These are phyloP conservation scores for Xyrauchen texanus DNA, from an alignment of 2,113 vertebrate genomes.

Conservation along the genomic window DNA sequence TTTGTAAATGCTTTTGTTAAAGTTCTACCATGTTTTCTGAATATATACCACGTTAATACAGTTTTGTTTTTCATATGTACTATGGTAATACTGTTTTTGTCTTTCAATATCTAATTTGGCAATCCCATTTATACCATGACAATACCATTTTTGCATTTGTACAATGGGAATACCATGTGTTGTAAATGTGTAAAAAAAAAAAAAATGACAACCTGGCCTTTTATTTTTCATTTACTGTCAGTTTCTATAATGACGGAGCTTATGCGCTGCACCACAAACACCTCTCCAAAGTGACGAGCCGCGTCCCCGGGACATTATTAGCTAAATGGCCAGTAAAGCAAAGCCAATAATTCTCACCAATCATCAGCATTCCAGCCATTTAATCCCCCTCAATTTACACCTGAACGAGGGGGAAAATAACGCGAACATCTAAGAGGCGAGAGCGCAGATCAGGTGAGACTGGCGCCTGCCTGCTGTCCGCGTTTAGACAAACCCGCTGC, in stretches of 20 bases:
- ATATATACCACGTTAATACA: no score
- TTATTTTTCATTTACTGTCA: background rate
- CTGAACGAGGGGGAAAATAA: slow-evolving; percentile 62
- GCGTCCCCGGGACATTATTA: slow-evolving; percentile 33
- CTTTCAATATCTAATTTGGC: no score
- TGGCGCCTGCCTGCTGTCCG: slow-evolving; percentile 66
- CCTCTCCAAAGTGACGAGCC: background rate
- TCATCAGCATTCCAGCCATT: slow-evolving; percentile 36
- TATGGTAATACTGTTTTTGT: no score
- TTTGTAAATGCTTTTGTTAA: no score
- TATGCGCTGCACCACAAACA: background rate
- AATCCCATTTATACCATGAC: no score
- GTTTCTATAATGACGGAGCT: background rate
- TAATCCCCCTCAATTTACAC: slow-evolving; percentile 61
- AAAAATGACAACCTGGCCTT: slow-evolving; percentile 1
- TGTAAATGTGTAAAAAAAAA: background rate
- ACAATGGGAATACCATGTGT: no score
- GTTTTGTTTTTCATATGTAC: no score
- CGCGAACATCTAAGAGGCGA: slow-evolving; percentile 44
- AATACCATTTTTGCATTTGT: no score
- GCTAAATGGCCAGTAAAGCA: slow-evolving; percentile 47
- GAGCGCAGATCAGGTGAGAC: slow-evolving; percentile 53
- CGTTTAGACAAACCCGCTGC: slow-evolving; percentile 75
- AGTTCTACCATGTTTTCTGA: no score
- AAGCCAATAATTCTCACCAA: slow-evolving; percentile 59